Conservation (phyloP, 2,888 invertebrate species). For the Cataglyphis altisquamis region DNA sequence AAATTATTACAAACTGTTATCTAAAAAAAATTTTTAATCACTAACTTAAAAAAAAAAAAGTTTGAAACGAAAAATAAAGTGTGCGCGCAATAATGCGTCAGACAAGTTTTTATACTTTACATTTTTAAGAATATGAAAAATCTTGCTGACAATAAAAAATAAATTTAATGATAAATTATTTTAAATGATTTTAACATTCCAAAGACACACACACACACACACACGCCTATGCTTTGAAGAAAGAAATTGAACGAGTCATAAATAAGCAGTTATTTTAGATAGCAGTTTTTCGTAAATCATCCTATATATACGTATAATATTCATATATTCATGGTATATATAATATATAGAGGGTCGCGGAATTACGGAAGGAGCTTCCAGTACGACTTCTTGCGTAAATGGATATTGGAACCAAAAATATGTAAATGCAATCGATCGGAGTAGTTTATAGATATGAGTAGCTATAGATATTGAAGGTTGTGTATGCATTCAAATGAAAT, state of each 20-base stretch:
- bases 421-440: conserved; percentile 47
- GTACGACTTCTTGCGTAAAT: conserved; percentile 30
- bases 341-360: conserved; percentile 23
- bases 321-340: conserved; percentile 43
- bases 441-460: background rate
- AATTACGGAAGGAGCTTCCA: conserved; percentile 43
- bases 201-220: background rate
- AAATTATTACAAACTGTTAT: conserved; percentile 17
- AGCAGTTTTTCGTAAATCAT: conserved; percentile 1
- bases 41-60: background rate
- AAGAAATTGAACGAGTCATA: background rate
- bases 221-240: background rate
- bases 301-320: conserved; percentile 46
- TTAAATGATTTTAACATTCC: background rate
- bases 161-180: background rate
- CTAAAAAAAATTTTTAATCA: background rate
- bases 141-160: background rate
- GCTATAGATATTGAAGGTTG: conserved; percentile 27
- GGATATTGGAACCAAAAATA: conserved; percentile 30
- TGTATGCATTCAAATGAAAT: conserved; percentile 39
- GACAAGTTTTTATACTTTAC: background rate
- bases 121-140: background rate
- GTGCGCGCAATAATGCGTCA: background rate
- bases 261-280: conserved; percentile 1
- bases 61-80: background rate